A percentile compares a stretch with the other conserved stretches of the same genome.
Evolutionary conservation across 2,797 vertebrate species (phyloP).

Genomic region (Prionace glauca): DNA sequence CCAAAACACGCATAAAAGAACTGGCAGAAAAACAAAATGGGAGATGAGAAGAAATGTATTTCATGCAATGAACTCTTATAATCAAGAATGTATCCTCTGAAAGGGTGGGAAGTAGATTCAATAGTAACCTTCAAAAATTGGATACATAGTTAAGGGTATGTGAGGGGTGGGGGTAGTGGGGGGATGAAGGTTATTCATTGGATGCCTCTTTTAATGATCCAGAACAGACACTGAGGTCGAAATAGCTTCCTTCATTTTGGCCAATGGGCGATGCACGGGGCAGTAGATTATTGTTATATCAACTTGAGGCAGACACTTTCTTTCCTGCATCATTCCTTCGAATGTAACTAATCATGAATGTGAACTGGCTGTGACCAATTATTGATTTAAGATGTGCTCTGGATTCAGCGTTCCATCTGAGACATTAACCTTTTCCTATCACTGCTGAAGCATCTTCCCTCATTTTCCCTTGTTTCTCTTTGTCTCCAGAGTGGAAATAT

Average conservation of each 20-base stretch:
- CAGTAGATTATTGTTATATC: background rate
- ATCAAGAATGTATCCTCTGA: background rate
- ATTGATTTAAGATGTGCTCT: background rate
- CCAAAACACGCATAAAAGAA: background rate
- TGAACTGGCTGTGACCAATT: background rate
- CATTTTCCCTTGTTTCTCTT: background rate
- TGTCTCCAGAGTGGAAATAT: background rate
- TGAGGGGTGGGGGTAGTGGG: background rate
- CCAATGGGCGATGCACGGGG: background rate
- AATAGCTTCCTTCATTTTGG: background rate
- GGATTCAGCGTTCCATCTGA: background rate
- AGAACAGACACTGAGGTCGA: background rate
- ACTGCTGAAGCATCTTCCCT: background rate
- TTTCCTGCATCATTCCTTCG: background rate
- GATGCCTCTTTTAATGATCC: background rate
- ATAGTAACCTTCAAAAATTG: background rate
- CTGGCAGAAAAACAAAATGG: background rate
- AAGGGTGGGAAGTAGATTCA: background rate
- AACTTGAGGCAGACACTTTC: background rate
- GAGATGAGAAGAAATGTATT: background rate
- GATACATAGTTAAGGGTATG: background rate
- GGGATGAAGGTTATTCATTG: background rate
- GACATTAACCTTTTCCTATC: background rate
- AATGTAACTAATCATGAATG: background rate
- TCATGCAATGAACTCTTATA: background rate